Evolutionary conservation across 2,113 vertebrate genomes (phyloP).

Genomic region (Nothobranchius kuhntae): DNA sequence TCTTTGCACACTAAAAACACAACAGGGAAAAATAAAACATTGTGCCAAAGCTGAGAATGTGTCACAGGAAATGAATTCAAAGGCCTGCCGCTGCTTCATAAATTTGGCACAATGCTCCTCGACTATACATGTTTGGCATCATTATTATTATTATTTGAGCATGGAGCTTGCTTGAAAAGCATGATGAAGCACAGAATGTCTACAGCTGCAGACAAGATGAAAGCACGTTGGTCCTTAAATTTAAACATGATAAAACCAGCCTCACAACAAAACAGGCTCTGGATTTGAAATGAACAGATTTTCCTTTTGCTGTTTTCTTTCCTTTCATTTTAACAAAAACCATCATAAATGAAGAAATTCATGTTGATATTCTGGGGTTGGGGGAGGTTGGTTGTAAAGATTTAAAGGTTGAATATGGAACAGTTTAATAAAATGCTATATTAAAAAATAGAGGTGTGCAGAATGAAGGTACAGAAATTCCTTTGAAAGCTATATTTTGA

Average conservation of each 20-base stretch:
- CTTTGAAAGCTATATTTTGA: too few species aligned
- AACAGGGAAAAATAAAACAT: slow-evolving; percentile 27
- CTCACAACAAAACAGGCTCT: background rate
- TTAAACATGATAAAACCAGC: slow-evolving; percentile 13
- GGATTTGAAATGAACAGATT: background rate
- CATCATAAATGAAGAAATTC: background rate
- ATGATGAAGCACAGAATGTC: slow-evolving; percentile 34
- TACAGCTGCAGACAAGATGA: slow-evolving; percentile 33
- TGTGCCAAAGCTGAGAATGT: slow-evolving; percentile 33
- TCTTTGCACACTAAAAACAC: slow-evolving; percentile 53
- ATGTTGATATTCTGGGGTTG: background rate
- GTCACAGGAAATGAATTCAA: slow-evolving; percentile 24
- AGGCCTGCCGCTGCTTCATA: background rate
- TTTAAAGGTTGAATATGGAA: too few species aligned
- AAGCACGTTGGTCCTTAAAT: slow-evolving; percentile 20
- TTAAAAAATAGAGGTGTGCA: too few species aligned
- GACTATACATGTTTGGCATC: slow-evolving; percentile 44
- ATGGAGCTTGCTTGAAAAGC: slow-evolving; percentile 48
- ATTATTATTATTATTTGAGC: slow-evolving; percentile 45
- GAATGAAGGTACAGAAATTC: too few species aligned
- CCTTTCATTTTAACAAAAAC: background rate
- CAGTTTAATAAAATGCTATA: too few species aligned
- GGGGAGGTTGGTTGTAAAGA: background rate
- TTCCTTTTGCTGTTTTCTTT: background rate
- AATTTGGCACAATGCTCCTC: slow-evolving; percentile 57